Conservation (phyloP, 2,113 vertebrate species). For the Cricetomys ansorgei region DNA sequence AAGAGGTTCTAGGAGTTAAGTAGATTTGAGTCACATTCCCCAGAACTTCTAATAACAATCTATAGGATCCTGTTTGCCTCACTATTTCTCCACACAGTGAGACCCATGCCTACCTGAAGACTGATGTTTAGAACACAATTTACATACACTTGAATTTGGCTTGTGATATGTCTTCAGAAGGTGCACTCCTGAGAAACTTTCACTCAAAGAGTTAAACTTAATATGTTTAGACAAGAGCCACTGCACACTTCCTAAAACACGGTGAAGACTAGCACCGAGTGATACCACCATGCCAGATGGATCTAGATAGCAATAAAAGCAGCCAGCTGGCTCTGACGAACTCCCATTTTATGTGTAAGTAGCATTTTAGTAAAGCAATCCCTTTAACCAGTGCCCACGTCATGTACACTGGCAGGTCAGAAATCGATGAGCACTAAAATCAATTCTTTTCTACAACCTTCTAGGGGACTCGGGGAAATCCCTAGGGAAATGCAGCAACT, state of each 20-base stretch:
- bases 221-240: not conserved
- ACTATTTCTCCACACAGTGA: not conserved
- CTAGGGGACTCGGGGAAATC: not conserved
- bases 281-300: not conserved
- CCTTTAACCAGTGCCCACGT: not conserved
- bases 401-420: not conserved
- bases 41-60: not conserved
- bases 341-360: not conserved
- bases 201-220: not conserved
- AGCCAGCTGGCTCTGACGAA: not conserved
- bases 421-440: not conserved
- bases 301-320: not conserved
- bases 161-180: not conserved
- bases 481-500: not conserved
- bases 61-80: not conserved
- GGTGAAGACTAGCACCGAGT: not conserved
- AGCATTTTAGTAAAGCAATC: slow-evolving; percentile 10
- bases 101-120: not conserved
- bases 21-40: not conserved
- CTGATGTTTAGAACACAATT: not conserved
- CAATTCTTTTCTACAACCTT: not conserved
- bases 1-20: not conserved
- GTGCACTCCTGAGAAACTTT: not conserved
- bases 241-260: not conserved
- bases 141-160: not conserved